Evolutionary conservation across 2,113 vertebrate species (phyloP).

Genomic region (Pollimyrus isidori): DNA sequence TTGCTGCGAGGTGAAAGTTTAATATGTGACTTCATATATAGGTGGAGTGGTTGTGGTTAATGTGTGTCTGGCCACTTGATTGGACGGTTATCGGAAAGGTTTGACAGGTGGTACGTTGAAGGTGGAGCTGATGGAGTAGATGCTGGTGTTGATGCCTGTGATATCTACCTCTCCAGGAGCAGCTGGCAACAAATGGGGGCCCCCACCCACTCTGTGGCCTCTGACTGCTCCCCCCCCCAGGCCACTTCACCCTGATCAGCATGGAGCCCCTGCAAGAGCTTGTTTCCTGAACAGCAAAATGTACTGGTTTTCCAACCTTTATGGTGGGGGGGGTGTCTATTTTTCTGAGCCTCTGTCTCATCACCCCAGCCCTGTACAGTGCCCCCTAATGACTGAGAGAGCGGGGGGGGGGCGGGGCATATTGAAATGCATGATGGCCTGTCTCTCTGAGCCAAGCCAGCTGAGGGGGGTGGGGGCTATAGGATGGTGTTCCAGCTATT

Average conservation of each 20-base stretch:
- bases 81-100: background rate
- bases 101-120: background rate
- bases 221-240: no score
- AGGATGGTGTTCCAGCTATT: background rate
- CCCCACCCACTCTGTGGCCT: background rate
- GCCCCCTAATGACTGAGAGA: no score
- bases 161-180: background rate
- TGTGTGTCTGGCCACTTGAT: background rate
- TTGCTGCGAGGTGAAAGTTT: background rate
- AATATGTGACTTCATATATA: background rate
- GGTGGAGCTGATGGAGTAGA: background rate
- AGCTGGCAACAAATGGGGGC: background rate
- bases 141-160: background rate
- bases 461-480: no score
- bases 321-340: no score
- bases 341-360: background rate
- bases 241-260: background rate
- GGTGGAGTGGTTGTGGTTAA: background rate
- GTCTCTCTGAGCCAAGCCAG: background rate
- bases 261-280: background rate
- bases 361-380: background rate
- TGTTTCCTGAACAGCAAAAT: background rate
- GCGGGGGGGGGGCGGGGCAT: no score
- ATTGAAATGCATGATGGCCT: background rate
- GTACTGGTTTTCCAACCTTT: background rate